Conservation (phyloP, 2,113 vertebrate genomes). For the Ammospiza caudacuta region DNA sequence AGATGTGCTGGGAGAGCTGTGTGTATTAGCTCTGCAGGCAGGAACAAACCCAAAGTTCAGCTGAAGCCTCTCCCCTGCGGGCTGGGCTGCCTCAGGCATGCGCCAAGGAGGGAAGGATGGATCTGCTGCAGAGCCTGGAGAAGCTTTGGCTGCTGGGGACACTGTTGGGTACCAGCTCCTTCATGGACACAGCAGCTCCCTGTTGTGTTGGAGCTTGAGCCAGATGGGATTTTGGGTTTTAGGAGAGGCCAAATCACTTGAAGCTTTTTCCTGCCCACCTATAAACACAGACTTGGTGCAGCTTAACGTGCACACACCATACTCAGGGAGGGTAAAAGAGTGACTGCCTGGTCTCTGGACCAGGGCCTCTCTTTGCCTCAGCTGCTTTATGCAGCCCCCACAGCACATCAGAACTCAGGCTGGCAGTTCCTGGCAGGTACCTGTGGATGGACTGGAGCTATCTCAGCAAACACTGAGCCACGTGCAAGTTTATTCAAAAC, state of each 20-base stretch:
- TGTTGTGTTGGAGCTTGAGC: not conserved
- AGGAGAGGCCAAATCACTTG: not conserved
- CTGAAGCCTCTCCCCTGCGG: not conserved
- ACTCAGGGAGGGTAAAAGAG: not conserved
- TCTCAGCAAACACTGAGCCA: not conserved
- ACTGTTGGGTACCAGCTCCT: not conserved
- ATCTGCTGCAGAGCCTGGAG: not conserved
- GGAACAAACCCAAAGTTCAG: not conserved
- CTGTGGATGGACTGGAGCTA: not conserved
- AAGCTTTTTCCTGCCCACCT: not conserved
- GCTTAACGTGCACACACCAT: not conserved
- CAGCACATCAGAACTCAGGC: fast-evolving
- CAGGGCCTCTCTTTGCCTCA: not conserved
- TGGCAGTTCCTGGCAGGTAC: not conserved
- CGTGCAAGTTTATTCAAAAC: not conserved
- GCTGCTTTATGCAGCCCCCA: not conserved
- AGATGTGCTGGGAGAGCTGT: not conserved
- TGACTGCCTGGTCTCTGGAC: not conserved
- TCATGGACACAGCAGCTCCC: not conserved
- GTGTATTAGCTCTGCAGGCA: not conserved
- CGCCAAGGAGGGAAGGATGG: not conserved
- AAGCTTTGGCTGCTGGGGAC: fast-evolving
- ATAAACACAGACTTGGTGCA: fast-evolving
- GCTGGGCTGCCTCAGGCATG: not conserved
- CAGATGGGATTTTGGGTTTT: not conserved